phyloP scores from a whole-genome alignment of 2,888 invertebrate genomes.

The Endotricha flammealis region DNA sequence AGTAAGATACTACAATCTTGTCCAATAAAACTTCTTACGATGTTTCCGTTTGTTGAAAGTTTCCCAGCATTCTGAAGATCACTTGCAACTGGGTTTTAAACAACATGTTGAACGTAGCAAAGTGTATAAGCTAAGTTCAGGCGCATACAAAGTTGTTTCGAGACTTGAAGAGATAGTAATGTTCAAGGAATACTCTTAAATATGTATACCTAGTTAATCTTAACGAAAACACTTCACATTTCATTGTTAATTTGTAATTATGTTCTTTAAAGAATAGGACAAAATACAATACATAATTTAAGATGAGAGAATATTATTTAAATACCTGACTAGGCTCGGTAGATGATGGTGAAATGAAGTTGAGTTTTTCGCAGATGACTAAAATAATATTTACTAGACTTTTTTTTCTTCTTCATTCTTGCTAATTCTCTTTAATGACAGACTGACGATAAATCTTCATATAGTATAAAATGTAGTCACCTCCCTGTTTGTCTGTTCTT shows the following conservation, averaged over 20 bases:
- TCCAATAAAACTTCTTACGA: constrained; percentile 24
- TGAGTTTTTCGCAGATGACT: no score
- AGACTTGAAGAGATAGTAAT: constrained; percentile 11
- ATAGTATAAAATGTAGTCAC: neutral
- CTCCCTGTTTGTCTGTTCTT: no score
- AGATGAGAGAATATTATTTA: no score
- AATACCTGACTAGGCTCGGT: no score
- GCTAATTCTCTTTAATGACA: neutral
- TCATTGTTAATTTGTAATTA: no score
- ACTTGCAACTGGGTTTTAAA: constrained; percentile 30
- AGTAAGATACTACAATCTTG: constrained; percentile 10
- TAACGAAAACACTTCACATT: constrained; percentile 1
- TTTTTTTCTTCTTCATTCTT: no score
- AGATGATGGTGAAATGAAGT: no score
- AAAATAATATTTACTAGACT: no score
- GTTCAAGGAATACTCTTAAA: no score
- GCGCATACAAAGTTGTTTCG: constrained; percentile 28
- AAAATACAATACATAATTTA: no score
- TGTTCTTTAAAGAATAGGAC: no score
- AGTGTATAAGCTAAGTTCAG: constrained; percentile 28
- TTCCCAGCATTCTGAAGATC: constrained; percentile 22
- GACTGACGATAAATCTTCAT: neutral
- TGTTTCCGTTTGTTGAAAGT: constrained; percentile 19
- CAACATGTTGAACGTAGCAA: constrained; percentile 25
- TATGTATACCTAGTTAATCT: no score